These are phyloP conservation scores for Megalonaias nervosa DNA, from an alignment of 1,140 invertebrate genomes.

Conservation along the genomic window DNA sequence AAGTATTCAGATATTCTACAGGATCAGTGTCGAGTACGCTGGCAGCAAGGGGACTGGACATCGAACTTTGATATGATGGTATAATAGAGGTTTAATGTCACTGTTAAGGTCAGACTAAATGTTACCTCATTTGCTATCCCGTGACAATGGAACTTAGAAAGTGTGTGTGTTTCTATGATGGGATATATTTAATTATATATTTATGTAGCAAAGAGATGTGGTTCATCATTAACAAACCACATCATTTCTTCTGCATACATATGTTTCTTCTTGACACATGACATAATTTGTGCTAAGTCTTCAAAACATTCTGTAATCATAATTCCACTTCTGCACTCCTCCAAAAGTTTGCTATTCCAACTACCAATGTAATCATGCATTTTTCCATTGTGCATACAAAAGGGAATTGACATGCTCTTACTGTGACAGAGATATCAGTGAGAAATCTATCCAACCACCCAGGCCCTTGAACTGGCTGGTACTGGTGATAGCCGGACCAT, in stretches of 20 bases:
- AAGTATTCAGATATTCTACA: constrained; percentile 63
- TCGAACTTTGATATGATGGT: constrained; percentile 70
- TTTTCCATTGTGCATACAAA: no score
- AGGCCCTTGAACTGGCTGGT: no score
- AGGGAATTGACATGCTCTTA: no score
- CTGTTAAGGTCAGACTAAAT: not conserved
- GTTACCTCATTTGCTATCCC: not conserved
- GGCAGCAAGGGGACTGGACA: constrained; percentile 70
- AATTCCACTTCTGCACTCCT: no score
- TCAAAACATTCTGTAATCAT: no score
- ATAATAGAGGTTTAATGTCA: constrained; percentile 14
- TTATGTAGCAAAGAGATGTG: not conserved
- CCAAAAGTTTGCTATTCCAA: no score
- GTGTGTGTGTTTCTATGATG: not conserved
- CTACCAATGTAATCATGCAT: no score
- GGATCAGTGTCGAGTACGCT: constrained; percentile 66
- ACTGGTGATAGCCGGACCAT: no score
- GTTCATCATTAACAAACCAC: not conserved
- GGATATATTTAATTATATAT: not conserved
- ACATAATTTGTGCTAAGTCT: no score
- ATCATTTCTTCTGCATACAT: not conserved
- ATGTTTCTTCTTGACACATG: no score
- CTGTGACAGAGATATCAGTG: no score
- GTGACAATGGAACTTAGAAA: not conserved
- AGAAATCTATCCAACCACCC: no score